Conservation (phyloP, 2,113 vertebrate species). For the Theristicus caerulescens region DNA sequence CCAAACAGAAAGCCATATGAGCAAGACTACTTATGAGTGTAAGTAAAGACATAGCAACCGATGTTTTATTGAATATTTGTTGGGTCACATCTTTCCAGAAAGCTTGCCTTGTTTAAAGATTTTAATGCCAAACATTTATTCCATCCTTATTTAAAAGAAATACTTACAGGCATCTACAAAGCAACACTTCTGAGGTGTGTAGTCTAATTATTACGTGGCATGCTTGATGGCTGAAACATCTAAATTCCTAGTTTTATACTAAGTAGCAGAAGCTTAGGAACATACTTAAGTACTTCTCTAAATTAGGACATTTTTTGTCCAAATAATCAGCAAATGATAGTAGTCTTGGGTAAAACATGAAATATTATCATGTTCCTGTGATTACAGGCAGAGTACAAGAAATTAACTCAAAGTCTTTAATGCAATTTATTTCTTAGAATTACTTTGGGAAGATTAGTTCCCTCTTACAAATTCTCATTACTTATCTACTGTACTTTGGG, state of each 20-base stretch:
- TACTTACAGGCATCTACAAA: not conserved
- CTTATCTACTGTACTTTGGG: not conserved
- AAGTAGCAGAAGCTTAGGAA: conserved; percentile 9
- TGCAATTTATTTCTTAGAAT: conserved; percentile 33
- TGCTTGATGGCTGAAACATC: not conserved
- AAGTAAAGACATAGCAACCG: not conserved
- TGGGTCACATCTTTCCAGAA: not conserved
- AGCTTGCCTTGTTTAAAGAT: not conserved
- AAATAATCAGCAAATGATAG: conserved; percentile 40
- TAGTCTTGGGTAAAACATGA: conserved; percentile 33
- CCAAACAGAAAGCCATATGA: not conserved
- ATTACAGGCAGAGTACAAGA: conserved; percentile 45
- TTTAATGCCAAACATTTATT: not conserved
- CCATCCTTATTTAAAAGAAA: not conserved
- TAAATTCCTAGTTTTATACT: conserved; percentile 13
- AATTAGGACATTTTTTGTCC: conserved; percentile 11
- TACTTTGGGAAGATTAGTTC: conserved; percentile 45
- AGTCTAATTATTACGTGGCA: not conserved
- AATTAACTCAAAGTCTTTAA: conserved; percentile 38
- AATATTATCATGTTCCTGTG: conserved; percentile 12
- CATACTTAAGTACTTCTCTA: conserved; percentile 9
- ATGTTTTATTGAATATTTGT: not conserved
- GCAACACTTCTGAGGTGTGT: not conserved
- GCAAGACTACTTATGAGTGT: not conserved
- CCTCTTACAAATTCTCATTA: conserved; percentile 30